Evolutionary conservation across 2,797 vertebrate species (phyloP), one percentile per base, ranked within the genome.

Genomic region (Pachyuromys duprasi): DNA sequence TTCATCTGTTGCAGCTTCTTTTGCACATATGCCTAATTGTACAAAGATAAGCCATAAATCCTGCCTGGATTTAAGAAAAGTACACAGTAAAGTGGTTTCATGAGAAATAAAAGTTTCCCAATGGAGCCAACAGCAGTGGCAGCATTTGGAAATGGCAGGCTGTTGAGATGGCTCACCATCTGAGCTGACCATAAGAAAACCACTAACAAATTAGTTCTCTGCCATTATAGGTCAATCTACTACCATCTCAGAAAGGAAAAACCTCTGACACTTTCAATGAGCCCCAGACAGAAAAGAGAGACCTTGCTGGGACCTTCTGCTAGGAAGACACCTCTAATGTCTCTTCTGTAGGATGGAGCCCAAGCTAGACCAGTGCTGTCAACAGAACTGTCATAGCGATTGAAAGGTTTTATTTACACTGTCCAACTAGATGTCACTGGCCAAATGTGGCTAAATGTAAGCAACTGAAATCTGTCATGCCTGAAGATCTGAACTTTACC

Each of bases 41-140:
- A 62, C 42, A 49, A 96, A 87, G 95, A 92, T 78, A 92, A 92
- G 24, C 53, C 28, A 92, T 55, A 90, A 92, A 95, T 67, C 65
- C 80, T 82, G 70, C 33, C 82, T 88, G 36, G 2, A 26, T 87
- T 91, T 84, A 76, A 36, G 57, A 60, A 93, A 95, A 17, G 76
- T 53, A 69, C 82, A 53, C 63, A 63, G 42, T 49, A 93, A 76
- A 92, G 33, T 69, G 63, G 69, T 33, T 94, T 83, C 33, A 83
- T 75, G 45, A 91, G 57, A 18, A 92, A 83, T 60, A 95, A 90
- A 93, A 95, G 76, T 24, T 28, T 86, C 74, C 84, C 83, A 70
- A 70, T n/a, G 83, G 72, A 90, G 72, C 74, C 88, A 92, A 91
- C 39, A 63, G 63, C 78, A 89, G 67, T 74, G 57, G 49, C 86